Percentiles rank a stretch among this genome's conserved stretches.
phyloP scores from a whole-genome alignment of 2,797 vertebrate species.

The Pangasius djambal region DNA sequence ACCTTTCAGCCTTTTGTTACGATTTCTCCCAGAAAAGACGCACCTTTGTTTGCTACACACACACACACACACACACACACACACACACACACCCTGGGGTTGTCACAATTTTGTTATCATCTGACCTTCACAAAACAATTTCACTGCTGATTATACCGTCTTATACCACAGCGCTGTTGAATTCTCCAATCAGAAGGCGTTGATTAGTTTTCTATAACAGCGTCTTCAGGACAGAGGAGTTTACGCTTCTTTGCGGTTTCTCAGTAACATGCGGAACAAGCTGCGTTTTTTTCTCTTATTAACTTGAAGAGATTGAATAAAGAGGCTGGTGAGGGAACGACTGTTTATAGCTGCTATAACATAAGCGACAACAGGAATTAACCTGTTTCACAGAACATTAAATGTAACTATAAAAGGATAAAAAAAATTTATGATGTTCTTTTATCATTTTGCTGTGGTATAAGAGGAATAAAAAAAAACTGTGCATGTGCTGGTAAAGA shows the following conservation, averaged over 20 bases:
- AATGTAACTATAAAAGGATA: not conserved
- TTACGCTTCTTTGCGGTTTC: not conserved
- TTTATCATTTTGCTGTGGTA: not conserved
- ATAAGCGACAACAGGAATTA: not conserved
- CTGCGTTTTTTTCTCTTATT: not conserved
- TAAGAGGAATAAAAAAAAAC: not conserved
- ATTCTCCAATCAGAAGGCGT: not conserved
- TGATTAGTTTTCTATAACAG: not conserved
- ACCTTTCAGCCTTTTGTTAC: slow-evolving; percentile 1
- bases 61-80: not conserved
- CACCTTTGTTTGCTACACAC: slow-evolving; percentile 12
- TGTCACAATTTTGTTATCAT: not conserved
- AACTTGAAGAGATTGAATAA: not conserved
- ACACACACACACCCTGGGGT: not conserved
- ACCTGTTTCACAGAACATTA: not conserved
- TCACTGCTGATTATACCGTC: not conserved
- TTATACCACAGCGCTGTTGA: not conserved
- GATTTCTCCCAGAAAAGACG: not conserved
- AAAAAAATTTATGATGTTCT: not conserved
- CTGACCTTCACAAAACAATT: not conserved
- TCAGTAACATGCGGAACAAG: not conserved
- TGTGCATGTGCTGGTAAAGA: not conserved
- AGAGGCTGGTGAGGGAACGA: not conserved
- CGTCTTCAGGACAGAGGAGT: too few species aligned
- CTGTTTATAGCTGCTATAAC: too few species aligned